Evolutionary conservation across 2,113 vertebrate genomes (phyloP).

Genomic region (Sorex araneus): DNA sequence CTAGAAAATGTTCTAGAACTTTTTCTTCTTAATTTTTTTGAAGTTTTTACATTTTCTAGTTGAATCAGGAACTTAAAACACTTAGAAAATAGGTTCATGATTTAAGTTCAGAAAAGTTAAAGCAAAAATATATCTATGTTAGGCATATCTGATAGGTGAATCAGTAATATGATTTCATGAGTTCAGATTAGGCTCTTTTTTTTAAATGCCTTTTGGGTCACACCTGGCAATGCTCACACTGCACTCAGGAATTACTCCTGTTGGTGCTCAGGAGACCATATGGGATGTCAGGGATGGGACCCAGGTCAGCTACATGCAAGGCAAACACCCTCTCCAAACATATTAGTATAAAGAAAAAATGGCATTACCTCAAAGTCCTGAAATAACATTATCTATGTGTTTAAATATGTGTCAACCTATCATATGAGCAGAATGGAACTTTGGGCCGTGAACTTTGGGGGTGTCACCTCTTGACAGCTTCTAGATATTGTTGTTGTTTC

Average conservation of each 20-base stretch:
- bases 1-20: constrained; percentile 45
- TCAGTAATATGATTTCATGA: background rate
- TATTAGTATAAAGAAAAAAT: background rate
- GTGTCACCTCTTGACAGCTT: constrained; percentile 22
- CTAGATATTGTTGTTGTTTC: constrained; percentile 20
- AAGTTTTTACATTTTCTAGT: constrained; percentile 33
- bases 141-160: background rate
- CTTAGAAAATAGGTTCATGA: background rate
- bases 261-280: too few relatives aligned
- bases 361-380: background rate
- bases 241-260: too few relatives aligned
- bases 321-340: background rate
- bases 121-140: background rate
- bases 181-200: background rate
- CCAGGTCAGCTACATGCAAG: too few relatives aligned
- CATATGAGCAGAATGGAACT: background rate
- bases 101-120: background rate
- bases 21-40: background rate
- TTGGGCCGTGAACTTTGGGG: constrained; percentile 16
- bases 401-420: constrained; percentile 18
- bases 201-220: too few relatives aligned
- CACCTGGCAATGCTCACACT: too few relatives aligned
- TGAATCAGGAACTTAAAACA: constrained; percentile 45
- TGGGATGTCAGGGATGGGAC: too few relatives aligned
- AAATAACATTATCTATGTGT: background rate